Percentiles rank a stretch among this genome's conserved stretches.
phyloP scores from a whole-genome alignment of 2,888 invertebrate genomes.

The Axea sp. region DNA sequence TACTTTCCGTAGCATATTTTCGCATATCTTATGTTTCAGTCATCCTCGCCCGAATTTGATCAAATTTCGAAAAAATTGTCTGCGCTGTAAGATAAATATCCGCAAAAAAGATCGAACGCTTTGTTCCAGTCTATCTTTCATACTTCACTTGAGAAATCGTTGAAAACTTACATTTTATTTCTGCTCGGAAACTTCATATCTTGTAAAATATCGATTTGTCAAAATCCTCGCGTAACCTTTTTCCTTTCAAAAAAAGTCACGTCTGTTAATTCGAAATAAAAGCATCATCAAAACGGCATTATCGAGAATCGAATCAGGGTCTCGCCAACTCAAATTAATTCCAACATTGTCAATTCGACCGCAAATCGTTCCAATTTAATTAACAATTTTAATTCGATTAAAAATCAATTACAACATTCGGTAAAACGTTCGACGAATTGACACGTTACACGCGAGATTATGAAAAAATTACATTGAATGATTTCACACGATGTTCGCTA shows the following conservation, averaged over 20 bases:
- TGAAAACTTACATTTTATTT: conserved; percentile 50
- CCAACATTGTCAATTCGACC: conserved; percentile 6
- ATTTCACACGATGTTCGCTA: conserved; percentile 18
- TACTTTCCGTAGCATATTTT: conserved; percentile 4
- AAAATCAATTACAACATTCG: background rate
- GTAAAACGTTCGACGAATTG: background rate
- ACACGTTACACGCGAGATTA: background rate
- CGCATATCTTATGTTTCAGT: background rate
- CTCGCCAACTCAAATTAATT: background rate
- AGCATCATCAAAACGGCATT: conserved; percentile 14
- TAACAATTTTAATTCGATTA: conserved; percentile 12
- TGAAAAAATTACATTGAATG: background rate
- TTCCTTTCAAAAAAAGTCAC: conserved; percentile 12
- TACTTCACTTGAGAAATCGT: conserved; percentile 48
- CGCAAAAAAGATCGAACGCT: conserved; percentile 40
- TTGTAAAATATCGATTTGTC: conserved; percentile 47
- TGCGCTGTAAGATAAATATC: conserved; percentile 22
- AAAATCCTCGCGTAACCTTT: conserved; percentile 12
- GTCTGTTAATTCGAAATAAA: conserved; percentile 19
- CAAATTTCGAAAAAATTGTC: conserved; percentile 40
- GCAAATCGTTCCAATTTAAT: conserved; percentile 10
- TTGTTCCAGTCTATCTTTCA: conserved; percentile 49
- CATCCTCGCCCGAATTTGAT: conserved; percentile 20
- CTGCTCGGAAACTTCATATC: conserved; percentile 42
- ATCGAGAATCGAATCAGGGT: conserved; percentile 2